These are phyloP conservation scores for Hypena proboscidalis DNA, from an alignment of 2,888 invertebrate genomes.

Conservation along the genomic window DNA sequence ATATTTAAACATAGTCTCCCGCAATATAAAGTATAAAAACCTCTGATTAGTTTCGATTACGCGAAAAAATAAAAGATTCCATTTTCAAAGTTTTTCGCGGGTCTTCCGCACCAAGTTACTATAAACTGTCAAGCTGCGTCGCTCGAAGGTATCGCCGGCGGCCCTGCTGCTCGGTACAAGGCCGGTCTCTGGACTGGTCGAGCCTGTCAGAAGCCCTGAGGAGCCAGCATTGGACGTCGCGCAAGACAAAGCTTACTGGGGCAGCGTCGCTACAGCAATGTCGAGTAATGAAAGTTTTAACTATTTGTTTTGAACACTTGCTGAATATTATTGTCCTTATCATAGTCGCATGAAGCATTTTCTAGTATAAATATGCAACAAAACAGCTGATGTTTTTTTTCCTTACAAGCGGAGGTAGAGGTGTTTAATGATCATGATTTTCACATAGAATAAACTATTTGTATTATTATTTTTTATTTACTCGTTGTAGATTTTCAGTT, in stretches of 20 bases:
- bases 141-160: conserved; percentile 80
- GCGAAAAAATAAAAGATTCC: conserved; percentile 9
- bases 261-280: conserved; percentile 74
- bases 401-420: too few species aligned
- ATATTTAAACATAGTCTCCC: background rate
- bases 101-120: conserved; percentile 29
- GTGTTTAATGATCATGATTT: too few species aligned
- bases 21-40: background rate
- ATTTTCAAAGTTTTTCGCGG: conserved; percentile 24
- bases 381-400: too few species aligned
- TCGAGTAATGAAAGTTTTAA: conserved; percentile 57
- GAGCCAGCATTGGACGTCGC: conserved; percentile 81
- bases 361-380: too few species aligned
- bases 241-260: conserved; percentile 82
- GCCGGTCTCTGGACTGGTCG: conserved; percentile 80
- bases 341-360: too few species aligned
- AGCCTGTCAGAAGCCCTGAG: conserved; percentile 77
- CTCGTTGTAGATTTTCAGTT: too few species aligned
- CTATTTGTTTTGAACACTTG: background rate
- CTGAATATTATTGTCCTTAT: too few species aligned
- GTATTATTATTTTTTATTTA: too few species aligned
- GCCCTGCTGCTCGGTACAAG: conserved; percentile 85
- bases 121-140: conserved; percentile 74
- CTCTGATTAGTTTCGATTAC: too few species aligned
- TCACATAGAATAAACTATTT: too few species aligned